Evolutionary conservation across 2,113 vertebrate species (phyloP).

Genomic region (Peromyscus californicus): DNA sequence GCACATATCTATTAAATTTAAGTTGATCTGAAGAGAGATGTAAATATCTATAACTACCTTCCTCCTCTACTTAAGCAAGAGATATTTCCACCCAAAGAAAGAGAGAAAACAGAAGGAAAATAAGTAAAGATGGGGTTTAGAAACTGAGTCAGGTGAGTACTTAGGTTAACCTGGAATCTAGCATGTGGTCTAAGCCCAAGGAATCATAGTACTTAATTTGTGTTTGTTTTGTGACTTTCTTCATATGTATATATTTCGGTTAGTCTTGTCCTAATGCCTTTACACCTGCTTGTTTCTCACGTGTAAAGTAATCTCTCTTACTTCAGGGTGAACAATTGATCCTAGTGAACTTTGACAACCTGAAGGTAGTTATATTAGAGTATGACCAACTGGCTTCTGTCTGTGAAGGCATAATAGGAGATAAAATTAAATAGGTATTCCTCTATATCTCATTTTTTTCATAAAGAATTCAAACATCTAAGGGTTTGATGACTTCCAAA

Average conservation of each 20-base stretch:
- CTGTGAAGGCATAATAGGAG: not conserved
- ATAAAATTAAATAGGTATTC: not conserved
- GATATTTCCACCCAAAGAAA: not conserved
- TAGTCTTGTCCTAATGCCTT: not conserved
- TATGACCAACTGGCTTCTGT: not conserved
- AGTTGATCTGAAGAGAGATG: not conserved
- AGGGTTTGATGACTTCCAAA: not conserved
- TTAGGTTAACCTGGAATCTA: not conserved
- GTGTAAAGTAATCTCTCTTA: not conserved
- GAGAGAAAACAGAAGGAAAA: not conserved
- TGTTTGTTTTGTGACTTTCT: not conserved
- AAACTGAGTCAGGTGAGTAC: not conserved
- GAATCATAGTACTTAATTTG: not conserved
- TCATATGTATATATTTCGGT: not conserved
- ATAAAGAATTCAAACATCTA: not conserved
- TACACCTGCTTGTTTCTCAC: not conserved
- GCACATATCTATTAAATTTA: not conserved
- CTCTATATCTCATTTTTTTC: not conserved
- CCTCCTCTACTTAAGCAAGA: not conserved
- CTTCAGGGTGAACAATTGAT: not conserved
- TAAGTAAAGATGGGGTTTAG: slow-evolving; percentile 5
- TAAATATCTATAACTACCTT: not conserved
- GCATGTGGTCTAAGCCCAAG: not conserved
- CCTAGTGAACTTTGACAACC: not conserved
- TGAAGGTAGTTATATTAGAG: not conserved